Percentiles rank a stretch among this genome's conserved stretches.
These are phyloP conservation scores for Mastacembelus armatus DNA, from an alignment of 2,797 vertebrate genomes.

Conservation along the genomic window DNA sequence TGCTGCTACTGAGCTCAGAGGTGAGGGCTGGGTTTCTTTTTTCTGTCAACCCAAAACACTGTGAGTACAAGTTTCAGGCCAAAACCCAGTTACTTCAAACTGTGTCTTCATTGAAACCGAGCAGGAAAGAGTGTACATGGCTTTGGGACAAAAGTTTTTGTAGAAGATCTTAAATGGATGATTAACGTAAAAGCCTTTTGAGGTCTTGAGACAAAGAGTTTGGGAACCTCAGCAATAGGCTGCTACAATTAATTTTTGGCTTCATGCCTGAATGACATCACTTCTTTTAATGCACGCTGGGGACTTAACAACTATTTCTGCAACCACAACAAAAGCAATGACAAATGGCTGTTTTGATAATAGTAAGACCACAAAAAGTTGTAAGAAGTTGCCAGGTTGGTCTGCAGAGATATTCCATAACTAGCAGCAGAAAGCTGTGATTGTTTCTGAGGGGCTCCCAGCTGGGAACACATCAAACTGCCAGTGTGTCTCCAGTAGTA, in stretches of 20 bases:
- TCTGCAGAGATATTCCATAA: conserved; percentile 1
- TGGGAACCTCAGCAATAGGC: not conserved
- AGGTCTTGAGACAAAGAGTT: no score
- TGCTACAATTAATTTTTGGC: not conserved
- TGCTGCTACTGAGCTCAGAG: conserved; percentile 90
- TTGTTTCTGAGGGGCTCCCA: conserved; percentile 9
- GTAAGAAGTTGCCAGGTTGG: conserved; percentile 15
- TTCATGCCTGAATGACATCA: conserved; percentile 50
- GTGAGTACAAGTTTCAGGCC: not conserved
- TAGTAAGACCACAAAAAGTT: conserved; percentile 13
- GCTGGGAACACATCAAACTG: conserved; percentile 3
- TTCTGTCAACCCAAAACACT: not conserved
- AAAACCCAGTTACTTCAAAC: not conserved
- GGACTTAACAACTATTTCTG: conserved; percentile 38
- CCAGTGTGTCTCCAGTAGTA: conserved; percentile 41
- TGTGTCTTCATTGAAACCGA: not conserved
- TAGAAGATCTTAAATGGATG: not conserved
- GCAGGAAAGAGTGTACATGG: not conserved
- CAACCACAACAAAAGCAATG: conserved; percentile 63
- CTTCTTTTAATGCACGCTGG: conserved; percentile 26
- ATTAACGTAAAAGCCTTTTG: not conserved
- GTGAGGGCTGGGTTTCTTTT: conserved; percentile 72
- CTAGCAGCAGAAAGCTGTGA: conserved; percentile 2
- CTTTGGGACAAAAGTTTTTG: not conserved
- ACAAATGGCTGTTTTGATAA: conserved; percentile 50